Percentiles rank a stretch among this genome's conserved stretches.
phyloP scores from a whole-genome alignment of 2,797 vertebrate species.

The Benthosema pterotum region DNA sequence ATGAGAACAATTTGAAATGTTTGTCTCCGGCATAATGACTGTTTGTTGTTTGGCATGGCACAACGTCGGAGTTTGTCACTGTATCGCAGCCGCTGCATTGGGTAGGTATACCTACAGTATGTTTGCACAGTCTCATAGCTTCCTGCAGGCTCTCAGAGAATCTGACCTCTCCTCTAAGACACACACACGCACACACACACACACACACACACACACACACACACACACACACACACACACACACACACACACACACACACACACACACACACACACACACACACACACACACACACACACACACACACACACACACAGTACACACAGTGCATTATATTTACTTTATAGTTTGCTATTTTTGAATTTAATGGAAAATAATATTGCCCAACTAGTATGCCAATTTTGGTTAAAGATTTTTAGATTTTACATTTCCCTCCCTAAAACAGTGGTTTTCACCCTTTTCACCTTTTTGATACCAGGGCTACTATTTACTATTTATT shows the following conservation, averaged over 20 bases:
- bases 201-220: not conserved
- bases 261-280: not conserved
- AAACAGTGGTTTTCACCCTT: too few relatives aligned
- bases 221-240: not conserved
- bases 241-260: not conserved
- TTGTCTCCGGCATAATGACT: conserved; percentile 60
- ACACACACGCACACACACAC: not conserved
- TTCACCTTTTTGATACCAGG: too few relatives aligned
- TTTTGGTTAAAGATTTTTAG: too few relatives aligned
- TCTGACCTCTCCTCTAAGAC: not conserved
- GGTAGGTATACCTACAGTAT: not conserved
- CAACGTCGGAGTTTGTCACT: conserved; percentile 53
- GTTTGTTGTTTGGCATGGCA: conserved; percentile 62
- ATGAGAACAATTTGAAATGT: conserved; percentile 60
- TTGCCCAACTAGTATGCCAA: too few relatives aligned
- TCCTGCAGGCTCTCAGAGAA: not conserved
- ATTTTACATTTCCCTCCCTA: too few relatives aligned
- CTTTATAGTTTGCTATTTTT: too few relatives aligned
- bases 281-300: not conserved
- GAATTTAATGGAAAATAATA: too few relatives aligned
- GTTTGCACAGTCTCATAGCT: not conserved
- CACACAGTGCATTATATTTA: too few relatives aligned
- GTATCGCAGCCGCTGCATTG: conserved; percentile 22
- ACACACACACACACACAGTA: not conserved
- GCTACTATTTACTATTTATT: too few relatives aligned